phyloP scores from a whole-genome alignment of 2,113 vertebrate genomes.

The Pseudorhombus dupliciocellatus region DNA sequence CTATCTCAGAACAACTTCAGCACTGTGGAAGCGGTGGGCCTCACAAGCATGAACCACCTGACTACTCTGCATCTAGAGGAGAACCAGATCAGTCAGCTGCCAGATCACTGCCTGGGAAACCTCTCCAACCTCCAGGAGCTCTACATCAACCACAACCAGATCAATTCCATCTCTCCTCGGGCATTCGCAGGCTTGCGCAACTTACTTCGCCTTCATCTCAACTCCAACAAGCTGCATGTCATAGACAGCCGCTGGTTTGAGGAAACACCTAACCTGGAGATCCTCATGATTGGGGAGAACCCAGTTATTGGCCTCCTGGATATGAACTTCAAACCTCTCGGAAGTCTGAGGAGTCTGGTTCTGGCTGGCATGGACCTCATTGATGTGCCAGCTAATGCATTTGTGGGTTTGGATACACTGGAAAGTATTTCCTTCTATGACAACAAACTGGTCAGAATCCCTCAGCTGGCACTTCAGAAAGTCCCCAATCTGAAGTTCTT shows the following conservation, averaged over 20 bases:
- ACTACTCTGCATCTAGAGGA: conserved; percentile 96
- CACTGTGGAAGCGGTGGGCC: conserved; percentile 88
- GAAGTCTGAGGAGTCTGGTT: conserved; percentile 91
- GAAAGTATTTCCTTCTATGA: conserved; percentile 99
- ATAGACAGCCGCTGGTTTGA: conserved; percentile 98
- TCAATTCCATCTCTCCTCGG: conserved; percentile 89
- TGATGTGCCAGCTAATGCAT: conserved; percentile 90
- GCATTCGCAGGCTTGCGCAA: conserved; percentile 92
- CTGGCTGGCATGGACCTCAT: conserved; percentile 96
- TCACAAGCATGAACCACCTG: conserved; percentile 89
- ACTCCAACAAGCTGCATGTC: conserved; percentile 91
- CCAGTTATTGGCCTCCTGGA: conserved; percentile 95
- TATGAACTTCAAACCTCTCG: conserved; percentile 94
- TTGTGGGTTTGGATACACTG: conserved; percentile 93
- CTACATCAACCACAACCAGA: conserved; percentile 98
- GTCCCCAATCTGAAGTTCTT: conserved; percentile 96
- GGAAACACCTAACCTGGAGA: conserved; percentile 93
- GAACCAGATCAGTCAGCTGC: conserved; percentile 93
- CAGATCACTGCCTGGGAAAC: conserved; percentile 91
- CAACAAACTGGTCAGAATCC: conserved; percentile 91
- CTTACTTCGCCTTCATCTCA: conserved; percentile 93
- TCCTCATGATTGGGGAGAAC: conserved; percentile 99
- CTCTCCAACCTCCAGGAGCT: conserved; percentile 94
- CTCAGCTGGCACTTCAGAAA: conserved; percentile 92
- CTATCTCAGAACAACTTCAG: conserved; percentile 98